phyloP scores from a whole-genome alignment of 1,140 invertebrate species.

The Pectinophora gossypiella region DNA sequence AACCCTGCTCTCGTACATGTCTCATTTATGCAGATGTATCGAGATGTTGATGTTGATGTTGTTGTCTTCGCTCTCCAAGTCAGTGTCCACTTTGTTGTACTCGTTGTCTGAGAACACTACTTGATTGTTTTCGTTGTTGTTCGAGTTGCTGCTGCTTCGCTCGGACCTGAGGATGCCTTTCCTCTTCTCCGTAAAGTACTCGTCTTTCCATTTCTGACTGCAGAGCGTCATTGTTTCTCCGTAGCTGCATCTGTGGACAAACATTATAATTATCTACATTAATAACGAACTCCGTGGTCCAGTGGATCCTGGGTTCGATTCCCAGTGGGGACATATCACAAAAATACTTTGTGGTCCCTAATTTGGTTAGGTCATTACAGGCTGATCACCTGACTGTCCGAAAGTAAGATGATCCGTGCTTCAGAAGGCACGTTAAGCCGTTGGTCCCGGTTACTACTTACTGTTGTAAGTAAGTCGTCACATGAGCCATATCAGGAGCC shows the following conservation, averaged over 20 bases:
- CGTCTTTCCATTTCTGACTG: constrained; percentile 35
- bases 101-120: neutral
- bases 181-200: neutral
- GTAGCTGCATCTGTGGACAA: constrained; percentile 29
- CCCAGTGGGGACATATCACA: no score
- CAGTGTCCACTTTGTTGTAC: neutral
- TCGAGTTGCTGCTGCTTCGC: neutral
- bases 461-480: no score
- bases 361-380: no score
- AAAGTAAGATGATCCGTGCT: no score
- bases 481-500: no score
- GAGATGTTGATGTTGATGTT: constrained; percentile 3
- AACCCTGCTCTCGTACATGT: no score
- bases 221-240: constrained; percentile 35
- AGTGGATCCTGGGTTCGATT: neutral
- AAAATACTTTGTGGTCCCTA: no score
- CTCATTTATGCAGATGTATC: constrained; percentile 4
- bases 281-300: constrained; percentile 6
- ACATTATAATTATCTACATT: constrained; percentile 11
- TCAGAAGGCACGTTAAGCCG: no score
- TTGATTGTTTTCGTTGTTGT: neutral
- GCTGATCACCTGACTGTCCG: no score
- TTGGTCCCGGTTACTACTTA: no score
- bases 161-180: neutral
- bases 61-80: neutral